These are phyloP conservation scores for Atta colombica DNA, from an alignment of 1,140 invertebrate species.

Conservation along the genomic window DNA sequence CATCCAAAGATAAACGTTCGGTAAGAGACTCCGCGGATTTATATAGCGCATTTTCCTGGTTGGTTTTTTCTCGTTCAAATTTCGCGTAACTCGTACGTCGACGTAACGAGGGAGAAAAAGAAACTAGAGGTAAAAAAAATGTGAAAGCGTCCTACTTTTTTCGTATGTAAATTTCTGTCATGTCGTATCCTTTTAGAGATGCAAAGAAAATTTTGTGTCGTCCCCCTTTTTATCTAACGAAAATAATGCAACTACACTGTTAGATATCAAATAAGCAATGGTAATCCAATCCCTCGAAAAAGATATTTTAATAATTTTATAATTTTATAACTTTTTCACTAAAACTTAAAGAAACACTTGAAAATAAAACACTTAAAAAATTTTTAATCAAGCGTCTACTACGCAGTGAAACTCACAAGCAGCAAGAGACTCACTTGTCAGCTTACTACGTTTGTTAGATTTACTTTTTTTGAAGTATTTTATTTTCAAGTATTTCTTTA, in stretches of 20 bases:
- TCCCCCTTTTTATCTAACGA: constrained; percentile 6
- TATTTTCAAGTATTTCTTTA: too few relatives aligned
- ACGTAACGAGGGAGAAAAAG: constrained; percentile 11
- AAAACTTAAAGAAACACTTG: too few relatives aligned
- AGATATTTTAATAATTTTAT: too few relatives aligned
- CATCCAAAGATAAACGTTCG: constrained; percentile 52
- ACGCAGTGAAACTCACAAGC: too few relatives aligned
- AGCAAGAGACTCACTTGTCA: too few relatives aligned
- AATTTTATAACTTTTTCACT: too few relatives aligned
- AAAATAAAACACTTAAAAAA: too few relatives aligned
- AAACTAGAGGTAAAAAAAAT: not conserved
- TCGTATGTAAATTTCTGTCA: constrained; percentile 43
- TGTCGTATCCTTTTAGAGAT: not conserved
- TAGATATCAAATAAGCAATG: too few relatives aligned
- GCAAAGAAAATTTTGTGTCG: not conserved
- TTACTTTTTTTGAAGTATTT: too few relatives aligned
- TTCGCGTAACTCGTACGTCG: constrained; percentile 31
- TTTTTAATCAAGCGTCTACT: too few relatives aligned
- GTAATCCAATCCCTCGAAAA: too few relatives aligned
- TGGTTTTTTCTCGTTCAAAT: constrained; percentile 30
- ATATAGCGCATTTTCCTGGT: constrained; percentile 10
- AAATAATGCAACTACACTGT: not conserved
- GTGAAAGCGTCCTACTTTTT: constrained; percentile 28
- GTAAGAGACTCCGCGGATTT: constrained; percentile 28
- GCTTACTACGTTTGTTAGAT: too few relatives aligned